Conservation (phyloP, 2,113 vertebrate species). For the Lontra canadensis region DNA sequence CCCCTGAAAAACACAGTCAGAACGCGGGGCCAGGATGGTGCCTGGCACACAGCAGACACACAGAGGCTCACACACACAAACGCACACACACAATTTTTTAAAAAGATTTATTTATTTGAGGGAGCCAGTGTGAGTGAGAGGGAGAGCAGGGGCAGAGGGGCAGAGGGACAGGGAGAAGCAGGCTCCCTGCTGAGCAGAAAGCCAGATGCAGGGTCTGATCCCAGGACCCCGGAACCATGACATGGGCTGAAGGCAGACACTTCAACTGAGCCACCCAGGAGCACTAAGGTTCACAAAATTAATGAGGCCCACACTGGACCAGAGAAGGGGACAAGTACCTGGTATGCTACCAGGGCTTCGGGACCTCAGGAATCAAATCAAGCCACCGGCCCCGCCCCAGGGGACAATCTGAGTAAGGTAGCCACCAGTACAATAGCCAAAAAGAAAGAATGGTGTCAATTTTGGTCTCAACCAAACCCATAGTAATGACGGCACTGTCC, state of each 20-base stretch:
- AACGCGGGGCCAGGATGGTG: neutral
- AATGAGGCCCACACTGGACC: neutral
- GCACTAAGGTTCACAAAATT: neutral
- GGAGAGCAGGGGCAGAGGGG: too few species aligned
- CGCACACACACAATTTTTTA: too few species aligned
- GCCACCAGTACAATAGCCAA: neutral
- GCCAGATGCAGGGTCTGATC: too few species aligned
- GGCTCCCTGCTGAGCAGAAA: too few species aligned
- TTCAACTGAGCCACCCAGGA: too few species aligned
- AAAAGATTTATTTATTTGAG: too few species aligned
- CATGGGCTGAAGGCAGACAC: too few species aligned
- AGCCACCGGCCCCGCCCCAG: neutral
- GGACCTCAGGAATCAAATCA: slow-evolving; percentile 28
- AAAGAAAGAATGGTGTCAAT: neutral
- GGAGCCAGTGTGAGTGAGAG: too few species aligned
- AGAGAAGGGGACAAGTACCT: neutral
- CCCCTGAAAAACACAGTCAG: neutral
- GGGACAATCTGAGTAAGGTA: neutral
- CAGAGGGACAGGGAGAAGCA: too few species aligned
- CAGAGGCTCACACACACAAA: neutral
- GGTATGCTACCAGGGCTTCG: neutral
- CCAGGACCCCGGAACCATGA: too few species aligned
- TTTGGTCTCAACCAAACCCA: slow-evolving; percentile 10
- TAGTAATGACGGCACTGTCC: neutral
- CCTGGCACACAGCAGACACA: neutral